Evolutionary conservation across 2,797 vertebrate genomes (phyloP).

Genomic region (Pangasius djambal): DNA sequence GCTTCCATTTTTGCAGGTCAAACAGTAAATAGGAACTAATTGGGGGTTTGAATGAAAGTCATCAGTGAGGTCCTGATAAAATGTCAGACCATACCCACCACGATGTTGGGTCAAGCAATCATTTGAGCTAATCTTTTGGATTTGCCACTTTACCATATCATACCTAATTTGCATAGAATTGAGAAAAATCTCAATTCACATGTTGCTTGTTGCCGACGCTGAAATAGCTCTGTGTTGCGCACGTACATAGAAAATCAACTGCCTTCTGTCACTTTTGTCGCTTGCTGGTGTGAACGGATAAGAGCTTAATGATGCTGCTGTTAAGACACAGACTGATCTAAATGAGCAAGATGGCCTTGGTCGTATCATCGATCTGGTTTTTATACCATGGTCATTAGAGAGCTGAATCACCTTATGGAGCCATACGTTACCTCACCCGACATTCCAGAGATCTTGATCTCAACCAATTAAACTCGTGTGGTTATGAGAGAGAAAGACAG

Average conservation of each 20-base stretch:
- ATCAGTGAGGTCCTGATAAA: neutral
- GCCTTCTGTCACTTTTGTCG: neutral
- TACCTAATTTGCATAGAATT: neutral
- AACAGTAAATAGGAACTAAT: neutral
- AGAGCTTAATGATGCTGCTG: neutral
- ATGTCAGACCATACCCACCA: neutral
- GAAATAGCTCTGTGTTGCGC: neutral
- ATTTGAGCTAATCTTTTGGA: neutral
- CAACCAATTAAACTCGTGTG: constrained; percentile 10
- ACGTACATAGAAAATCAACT: neutral
- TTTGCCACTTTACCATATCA: neutral
- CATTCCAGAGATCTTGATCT: constrained; percentile 13
- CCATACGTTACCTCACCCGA: neutral
- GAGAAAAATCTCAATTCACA: neutral
- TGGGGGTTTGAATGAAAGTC: neutral
- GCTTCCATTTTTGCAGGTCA: neutral
- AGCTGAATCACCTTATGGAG: neutral
- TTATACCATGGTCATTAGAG: constrained; percentile 24
- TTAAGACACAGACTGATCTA: neutral
- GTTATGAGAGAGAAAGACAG: neutral
- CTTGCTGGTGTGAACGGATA: neutral
- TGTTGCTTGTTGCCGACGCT: neutral
- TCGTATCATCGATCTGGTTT: neutral
- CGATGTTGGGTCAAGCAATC: neutral
- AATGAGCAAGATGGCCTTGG: neutral